phyloP scores from a whole-genome alignment of 1,140 invertebrate genomes.

The Ceratina australensis region DNA sequence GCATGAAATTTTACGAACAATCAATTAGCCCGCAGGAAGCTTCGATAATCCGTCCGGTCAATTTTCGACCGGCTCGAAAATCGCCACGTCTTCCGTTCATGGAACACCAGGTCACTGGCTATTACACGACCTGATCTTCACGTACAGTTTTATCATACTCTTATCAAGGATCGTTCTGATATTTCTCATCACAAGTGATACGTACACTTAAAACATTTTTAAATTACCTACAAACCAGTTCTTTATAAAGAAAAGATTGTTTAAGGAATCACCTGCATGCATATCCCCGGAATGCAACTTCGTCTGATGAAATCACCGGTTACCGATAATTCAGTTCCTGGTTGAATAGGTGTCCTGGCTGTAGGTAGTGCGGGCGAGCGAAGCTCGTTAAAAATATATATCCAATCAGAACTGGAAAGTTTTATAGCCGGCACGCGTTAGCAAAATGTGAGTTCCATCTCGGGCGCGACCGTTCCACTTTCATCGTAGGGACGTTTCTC shows the following conservation, averaged over 20 bases:
- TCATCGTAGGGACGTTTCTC: neutral
- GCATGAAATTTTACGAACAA: slow-evolving; percentile 76
- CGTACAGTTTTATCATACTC: too few species aligned
- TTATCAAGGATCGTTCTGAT: too few species aligned
- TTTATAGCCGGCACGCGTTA: neutral
- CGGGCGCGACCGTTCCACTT: neutral
- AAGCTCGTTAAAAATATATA: slow-evolving; percentile 6
- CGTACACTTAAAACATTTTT: too few species aligned
- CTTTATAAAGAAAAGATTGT: too few species aligned
- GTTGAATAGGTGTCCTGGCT: too few species aligned
- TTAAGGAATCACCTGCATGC: too few species aligned
- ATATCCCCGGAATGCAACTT: too few species aligned
- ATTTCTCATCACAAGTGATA: too few species aligned
- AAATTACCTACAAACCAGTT: too few species aligned
- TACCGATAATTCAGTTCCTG: too few species aligned
- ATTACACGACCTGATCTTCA: slow-evolving; percentile 19
- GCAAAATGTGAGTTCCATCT: neutral
- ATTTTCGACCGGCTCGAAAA: slow-evolving; percentile 58
- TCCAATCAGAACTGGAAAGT: neutral
- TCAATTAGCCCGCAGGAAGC: slow-evolving; percentile 72
- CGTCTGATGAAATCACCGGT: too few species aligned
- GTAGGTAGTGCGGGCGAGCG: neutral
- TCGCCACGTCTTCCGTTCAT: slow-evolving; percentile 56
- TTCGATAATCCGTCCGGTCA: slow-evolving; percentile 70
- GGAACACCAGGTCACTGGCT: slow-evolving; percentile 21